phyloP scores from a whole-genome alignment of 2,113 vertebrate species.

The Tiliqua scincoides region DNA sequence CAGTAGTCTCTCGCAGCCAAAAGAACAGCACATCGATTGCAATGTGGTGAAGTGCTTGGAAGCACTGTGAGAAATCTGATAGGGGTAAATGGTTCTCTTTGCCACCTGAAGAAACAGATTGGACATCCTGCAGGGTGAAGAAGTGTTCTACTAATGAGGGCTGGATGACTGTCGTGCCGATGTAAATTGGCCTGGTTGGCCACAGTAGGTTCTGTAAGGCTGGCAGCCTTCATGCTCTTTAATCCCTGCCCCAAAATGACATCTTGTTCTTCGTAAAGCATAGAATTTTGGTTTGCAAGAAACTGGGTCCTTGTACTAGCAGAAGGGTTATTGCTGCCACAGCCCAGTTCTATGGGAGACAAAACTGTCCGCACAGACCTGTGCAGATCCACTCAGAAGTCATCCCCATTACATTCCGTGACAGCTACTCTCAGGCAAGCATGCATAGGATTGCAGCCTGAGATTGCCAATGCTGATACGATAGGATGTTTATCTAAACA shows the following conservation, averaged over 20 bases:
- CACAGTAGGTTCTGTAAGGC: conserved; percentile 50
- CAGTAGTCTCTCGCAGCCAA: conserved; percentile 8
- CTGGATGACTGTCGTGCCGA: conserved; percentile 35
- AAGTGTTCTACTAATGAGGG: conserved; percentile 49
- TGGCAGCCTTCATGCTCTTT: conserved; percentile 44
- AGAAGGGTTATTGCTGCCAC: neutral
- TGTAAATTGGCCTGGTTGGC: conserved; percentile 61
- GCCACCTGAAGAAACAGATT: conserved; percentile 42
- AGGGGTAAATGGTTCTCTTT: neutral
- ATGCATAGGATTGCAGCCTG: too few relatives aligned
- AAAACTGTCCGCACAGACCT: neutral
- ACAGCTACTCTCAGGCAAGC: too few relatives aligned
- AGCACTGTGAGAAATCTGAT: neutral
- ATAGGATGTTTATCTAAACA: neutral
- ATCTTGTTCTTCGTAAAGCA: conserved; percentile 31
- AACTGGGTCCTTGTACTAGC: neutral
- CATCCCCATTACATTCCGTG: too few relatives aligned
- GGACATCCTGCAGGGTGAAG: neutral
- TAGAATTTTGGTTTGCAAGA: neutral
- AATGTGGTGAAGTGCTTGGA: neutral
- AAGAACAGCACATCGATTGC: rapidly evolving
- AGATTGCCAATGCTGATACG: neutral
- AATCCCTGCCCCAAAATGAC: conserved; percentile 48
- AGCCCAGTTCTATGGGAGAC: neutral
- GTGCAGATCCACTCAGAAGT: neutral